These are phyloP conservation scores for Heptranchias perlo DNA, from an alignment of 2,113 vertebrate genomes.

Conservation along the genomic window DNA sequence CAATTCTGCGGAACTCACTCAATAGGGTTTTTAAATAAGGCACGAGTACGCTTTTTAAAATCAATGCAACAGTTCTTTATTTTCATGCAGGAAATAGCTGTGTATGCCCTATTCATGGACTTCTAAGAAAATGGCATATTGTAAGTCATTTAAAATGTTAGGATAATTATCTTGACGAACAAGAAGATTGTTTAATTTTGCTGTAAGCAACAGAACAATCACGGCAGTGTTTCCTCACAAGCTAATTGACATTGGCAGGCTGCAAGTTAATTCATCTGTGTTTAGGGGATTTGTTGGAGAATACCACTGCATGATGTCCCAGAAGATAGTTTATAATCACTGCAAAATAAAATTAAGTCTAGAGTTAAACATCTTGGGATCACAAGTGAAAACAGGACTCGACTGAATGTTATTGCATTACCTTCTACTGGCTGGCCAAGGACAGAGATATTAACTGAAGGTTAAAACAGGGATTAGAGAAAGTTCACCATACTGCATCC, in stretches of 20 bases:
- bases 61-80: not conserved
- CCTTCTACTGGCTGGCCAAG: slow-evolving; percentile 60
- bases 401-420: slow-evolving; percentile 68
- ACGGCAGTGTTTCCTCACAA: slow-evolving; percentile 76
- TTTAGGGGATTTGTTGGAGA: slow-evolving; percentile 80
- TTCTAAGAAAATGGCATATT: not conserved
- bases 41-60: not conserved
- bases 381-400: slow-evolving; percentile 71
- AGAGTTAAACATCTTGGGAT: slow-evolving; percentile 83
- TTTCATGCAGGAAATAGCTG: not conserved
- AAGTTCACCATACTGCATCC: not conserved
- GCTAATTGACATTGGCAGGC: slow-evolving; percentile 93
- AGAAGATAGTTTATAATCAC: slow-evolving; percentile 80
- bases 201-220: slow-evolving; percentile 64
- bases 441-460: slow-evolving; percentile 50
- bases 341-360: slow-evolving; percentile 83
- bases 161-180: slow-evolving; percentile 49
- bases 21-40: not conserved
- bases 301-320: slow-evolving; percentile 68
- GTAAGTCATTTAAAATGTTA: not conserved
- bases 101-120: not conserved
- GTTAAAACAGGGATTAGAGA: slow-evolving; percentile 7
- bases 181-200: slow-evolving; percentile 72
- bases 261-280: slow-evolving; percentile 90
- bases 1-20: not conserved